A percentile compares a stretch with the other conserved stretches of the same genome.
phyloP scores from a whole-genome alignment of 2,113 vertebrate genomes.

The Xiphorhynchus elegans region DNA sequence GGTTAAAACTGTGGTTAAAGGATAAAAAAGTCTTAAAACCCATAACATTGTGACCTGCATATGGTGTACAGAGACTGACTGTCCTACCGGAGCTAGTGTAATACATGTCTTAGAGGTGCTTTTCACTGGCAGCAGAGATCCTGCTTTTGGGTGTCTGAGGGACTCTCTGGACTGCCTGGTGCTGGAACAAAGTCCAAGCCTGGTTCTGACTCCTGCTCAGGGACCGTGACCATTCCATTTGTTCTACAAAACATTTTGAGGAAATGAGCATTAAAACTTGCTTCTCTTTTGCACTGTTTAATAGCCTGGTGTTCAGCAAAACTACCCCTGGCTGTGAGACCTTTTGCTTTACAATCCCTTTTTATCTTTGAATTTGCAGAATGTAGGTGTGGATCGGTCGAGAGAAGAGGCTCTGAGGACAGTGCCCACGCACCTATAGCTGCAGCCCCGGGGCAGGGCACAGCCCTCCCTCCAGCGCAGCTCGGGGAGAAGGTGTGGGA shows the following conservation, averaged over 20 bases:
- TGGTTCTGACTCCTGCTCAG: neutral
- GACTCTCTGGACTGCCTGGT: fast-evolving
- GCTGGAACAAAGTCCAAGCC: fast-evolving
- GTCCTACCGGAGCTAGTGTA: neutral
- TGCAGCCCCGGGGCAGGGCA: neutral
- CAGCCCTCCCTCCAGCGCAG: neutral
- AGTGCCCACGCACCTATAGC: slow-evolving; percentile 85
- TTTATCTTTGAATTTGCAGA: slow-evolving; percentile 74
- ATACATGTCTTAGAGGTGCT: fast-evolving
- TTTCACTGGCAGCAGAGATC: neutral
- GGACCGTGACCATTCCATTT: neutral
- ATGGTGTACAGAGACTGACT: fast-evolving
- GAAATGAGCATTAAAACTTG: fast-evolving
- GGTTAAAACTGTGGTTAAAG: neutral
- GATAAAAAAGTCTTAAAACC: neutral
- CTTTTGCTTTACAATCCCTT: neutral
- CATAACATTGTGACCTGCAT: fast-evolving
- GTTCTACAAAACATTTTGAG: neutral
- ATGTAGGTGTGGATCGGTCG: slow-evolving; percentile 84
- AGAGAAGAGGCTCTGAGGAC: slow-evolving; percentile 86
- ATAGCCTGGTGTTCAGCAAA: fast-evolving
- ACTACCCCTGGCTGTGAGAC: fast-evolving
- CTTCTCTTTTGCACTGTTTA: fast-evolving
- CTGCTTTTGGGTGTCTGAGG: neutral
- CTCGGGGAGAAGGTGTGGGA: neutral